Evolutionary conservation across 2,113 vertebrate genomes (phyloP), one percentile per base, ranked within the genome.

Genomic region (Donacobius atricapilla): DNA sequence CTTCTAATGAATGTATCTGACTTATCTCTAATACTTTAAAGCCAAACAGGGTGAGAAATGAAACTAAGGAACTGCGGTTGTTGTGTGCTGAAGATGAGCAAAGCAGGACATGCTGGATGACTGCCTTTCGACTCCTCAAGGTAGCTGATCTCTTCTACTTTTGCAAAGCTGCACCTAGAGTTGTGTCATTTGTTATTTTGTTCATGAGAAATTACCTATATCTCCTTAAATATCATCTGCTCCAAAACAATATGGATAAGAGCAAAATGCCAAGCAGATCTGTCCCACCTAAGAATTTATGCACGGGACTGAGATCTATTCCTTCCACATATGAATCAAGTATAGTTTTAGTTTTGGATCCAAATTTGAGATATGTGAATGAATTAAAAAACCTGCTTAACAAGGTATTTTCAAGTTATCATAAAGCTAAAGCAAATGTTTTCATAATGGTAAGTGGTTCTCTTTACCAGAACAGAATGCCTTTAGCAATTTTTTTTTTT

Each of bases 11-110:
- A 64, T 13, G 28, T 91, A 30, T 72, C 39, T 35, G 51, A 78
- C 35, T 73, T 94, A 54, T 3, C 21, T 88, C 61, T 91, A 50
- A n/a, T 30, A 23, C 72, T 78, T 96, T 76, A 31, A 97, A 99
- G 99, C 99, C 99, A 82, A 99, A 98, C 97, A 99, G 98, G 97
- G 97, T 98, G 77, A 98, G 98, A 94, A 98, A 96, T 21, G 99
- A 99, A 94, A 72, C 98, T 17, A 99, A 99, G 95, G 99, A 99
- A 72, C 93, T 99, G 96, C 98, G 98, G 85, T 97, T 99, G 96
- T 96, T 99, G 78, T 99, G 99, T 95, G 99, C 99, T 2, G 99
- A 99, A 78, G 99, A 99, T 5, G 99, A 99, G 75, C 99, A 99
- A 95, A 98, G 98, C 97, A 98, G 99, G 42, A 98, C 98, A 0